Base-by-base conservation (phyloP, 2,888 invertebrate genomes). In the Habroteleia sp. region DNA sequence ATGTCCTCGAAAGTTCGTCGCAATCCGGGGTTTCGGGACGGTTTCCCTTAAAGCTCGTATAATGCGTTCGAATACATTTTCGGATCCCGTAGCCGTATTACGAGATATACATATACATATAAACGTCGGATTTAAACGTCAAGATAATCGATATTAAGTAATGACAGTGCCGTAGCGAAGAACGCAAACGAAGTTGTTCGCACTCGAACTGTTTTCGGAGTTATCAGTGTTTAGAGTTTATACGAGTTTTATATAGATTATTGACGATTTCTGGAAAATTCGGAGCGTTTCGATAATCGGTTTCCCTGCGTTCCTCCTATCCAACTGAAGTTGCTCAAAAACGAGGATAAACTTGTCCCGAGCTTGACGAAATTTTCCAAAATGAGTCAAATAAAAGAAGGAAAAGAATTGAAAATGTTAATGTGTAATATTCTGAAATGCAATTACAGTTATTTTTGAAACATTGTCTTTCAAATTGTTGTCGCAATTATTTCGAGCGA, bases 221-320 rank as follows among this genome's bases (percentile, higher is more conserved):
- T 72, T 72, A 63, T 72, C 63, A 63, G 48, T 72, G 58, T 72
- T 72, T 72, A 65, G 72, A 72, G 65, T 72, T 72, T 72, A 72
- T 72, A 65, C 63, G 65, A 56, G 50, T 65, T 72, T 72, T 72
- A 52, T 72, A 72, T 50, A 52, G 35, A 56, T 3, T 42, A 10
- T 39, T 42, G 60, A 62, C 37, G 56, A 71, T 14, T 63, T 56
- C 63, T 63, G 41, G 48, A 72, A 65, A 72, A 50, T 54, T 42
- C 14, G 33, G n/a, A 50, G 42, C 46, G 44, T 46, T 56, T 56
- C 10, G 31, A 17, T 29, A 46, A 33, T 37, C 39, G 29, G 29
- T 39, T 25, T 41, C 20, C 16, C 20, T 23, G 46, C 46, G 41
- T 46, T 35, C 13, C 11, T 8, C n/a, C 13, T 58, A 10, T 46